Percentiles rank a stretch among this genome's conserved stretches.
Evolutionary conservation across 1,140 invertebrate species (phyloP).

Genomic region (Drosophila oshimai): DNA sequence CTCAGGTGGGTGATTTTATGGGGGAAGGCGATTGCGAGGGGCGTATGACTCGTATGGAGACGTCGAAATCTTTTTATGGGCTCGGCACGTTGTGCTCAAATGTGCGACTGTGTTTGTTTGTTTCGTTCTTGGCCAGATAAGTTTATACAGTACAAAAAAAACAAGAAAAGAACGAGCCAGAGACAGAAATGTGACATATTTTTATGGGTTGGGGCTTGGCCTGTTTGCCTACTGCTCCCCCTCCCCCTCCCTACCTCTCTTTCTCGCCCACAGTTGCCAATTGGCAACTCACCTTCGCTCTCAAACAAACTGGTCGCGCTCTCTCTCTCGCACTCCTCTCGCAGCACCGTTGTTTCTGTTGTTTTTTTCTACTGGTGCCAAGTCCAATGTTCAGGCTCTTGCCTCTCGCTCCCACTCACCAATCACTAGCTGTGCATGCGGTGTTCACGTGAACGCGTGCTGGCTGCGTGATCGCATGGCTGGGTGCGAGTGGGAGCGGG

Average conservation of each 20-base stretch:
- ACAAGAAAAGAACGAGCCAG: neutral
- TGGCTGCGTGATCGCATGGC: constrained; percentile 76
- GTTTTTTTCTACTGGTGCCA: constrained; percentile 41
- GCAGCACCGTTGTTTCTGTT: constrained; percentile 16
- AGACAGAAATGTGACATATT: constrained; percentile 66
- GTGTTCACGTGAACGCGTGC: constrained; percentile 83
- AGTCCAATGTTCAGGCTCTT: constrained; percentile 64
- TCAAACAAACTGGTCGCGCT: constrained; percentile 10
- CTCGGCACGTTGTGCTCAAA: constrained; percentile 58
- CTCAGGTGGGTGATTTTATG: constrained; percentile 21
- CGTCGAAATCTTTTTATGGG: constrained; percentile 63
- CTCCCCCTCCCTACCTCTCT: no score
- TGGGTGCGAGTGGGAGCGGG: constrained; percentile 56
- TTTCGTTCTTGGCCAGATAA: constrained; percentile 59
- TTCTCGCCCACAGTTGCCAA: constrained; percentile 23
- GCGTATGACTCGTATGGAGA: neutral
- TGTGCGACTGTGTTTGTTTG: constrained; percentile 47
- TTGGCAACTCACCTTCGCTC: constrained; percentile 46
- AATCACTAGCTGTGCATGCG: constrained; percentile 76
- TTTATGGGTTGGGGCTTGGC: constrained; percentile 64
- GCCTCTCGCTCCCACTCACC: constrained; percentile 24
- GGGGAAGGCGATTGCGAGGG: neutral
- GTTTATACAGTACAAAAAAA: constrained; percentile 1
- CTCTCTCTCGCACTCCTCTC: neutral
- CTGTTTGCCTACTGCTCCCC: constrained; percentile 35